Conservation (phyloP, 2,113 vertebrate genomes). For the Brachionichthys hirsutus region DNA sequence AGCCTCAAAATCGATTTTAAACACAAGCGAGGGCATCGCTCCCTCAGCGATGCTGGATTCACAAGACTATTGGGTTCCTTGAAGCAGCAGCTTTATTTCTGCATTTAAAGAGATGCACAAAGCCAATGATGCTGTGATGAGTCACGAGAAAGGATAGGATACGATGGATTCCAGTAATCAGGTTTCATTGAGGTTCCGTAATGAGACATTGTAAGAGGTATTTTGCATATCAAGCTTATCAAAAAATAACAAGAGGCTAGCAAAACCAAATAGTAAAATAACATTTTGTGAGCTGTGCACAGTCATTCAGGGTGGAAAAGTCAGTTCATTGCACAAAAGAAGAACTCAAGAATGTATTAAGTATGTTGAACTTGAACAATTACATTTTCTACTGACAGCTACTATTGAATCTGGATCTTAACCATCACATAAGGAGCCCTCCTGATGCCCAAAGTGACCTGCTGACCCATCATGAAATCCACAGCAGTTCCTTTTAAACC, state of each 20-base stretch:
- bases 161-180: conserved; percentile 47
- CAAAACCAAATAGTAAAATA: background rate
- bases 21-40: conserved; percentile 12
- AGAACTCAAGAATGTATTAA: no score
- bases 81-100: background rate
- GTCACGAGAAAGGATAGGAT: conserved; percentile 13
- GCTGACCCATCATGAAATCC: no score
- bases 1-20: conserved; percentile 21
- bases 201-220: conserved; percentile 21
- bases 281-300: no score
- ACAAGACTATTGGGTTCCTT: conserved; percentile 2
- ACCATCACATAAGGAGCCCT: no score
- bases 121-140: conserved; percentile 35
- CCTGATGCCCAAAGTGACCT: no score
- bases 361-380: no score
- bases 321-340: no score
- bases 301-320: no score
- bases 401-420: no score
- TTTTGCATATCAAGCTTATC: conserved; percentile 49
- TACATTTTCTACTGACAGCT: no score
- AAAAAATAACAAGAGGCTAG: conserved; percentile 45
- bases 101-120: conserved; percentile 11
- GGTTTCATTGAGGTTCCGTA: conserved; percentile 39
- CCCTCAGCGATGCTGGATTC: conserved; percentile 1
- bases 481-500: background rate